Evolutionary conservation across 1,140 invertebrate genomes (phyloP).

Genomic region (Limonius californicus): DNA sequence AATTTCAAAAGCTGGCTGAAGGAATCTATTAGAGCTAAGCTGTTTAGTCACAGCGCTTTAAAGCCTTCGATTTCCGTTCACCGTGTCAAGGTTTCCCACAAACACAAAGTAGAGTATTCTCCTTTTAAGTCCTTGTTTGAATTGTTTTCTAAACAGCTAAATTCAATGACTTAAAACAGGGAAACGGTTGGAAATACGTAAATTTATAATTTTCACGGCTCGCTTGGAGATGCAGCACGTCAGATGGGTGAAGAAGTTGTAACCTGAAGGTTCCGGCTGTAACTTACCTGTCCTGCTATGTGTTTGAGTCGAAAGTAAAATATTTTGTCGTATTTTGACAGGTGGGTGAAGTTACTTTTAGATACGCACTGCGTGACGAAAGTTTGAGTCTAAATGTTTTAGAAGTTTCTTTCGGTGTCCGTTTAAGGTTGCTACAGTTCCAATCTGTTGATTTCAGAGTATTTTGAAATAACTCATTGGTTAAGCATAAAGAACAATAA

Average conservation of each 20-base stretch:
- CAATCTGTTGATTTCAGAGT: too few species aligned
- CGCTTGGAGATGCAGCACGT: background rate
- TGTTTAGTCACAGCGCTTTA: background rate
- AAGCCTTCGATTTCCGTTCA: background rate
- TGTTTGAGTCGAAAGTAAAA: constrained; percentile 13
- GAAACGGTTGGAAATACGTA: background rate
- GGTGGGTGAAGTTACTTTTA: constrained; percentile 12
- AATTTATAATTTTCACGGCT: background rate
- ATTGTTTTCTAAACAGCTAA: background rate
- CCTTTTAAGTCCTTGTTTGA: background rate
- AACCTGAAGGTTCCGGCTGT: background rate
- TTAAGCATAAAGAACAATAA: too few species aligned
- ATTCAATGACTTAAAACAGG: background rate
- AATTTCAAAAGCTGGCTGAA: background rate
- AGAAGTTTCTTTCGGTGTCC: too few species aligned
- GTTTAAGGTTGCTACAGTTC: too few species aligned
- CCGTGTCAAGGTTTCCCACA: background rate
- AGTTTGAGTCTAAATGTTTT: background rate
- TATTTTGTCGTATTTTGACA: constrained; percentile 24
- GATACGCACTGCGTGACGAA: constrained; percentile 18
- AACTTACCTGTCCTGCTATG: background rate
- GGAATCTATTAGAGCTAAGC: background rate
- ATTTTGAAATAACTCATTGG: too few species aligned
- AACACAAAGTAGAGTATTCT: background rate
- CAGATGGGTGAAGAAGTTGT: constrained; percentile 2